phyloP scores from a whole-genome alignment of 2,797 vertebrate genomes.

The Lepilemur ruficaudatus region DNA sequence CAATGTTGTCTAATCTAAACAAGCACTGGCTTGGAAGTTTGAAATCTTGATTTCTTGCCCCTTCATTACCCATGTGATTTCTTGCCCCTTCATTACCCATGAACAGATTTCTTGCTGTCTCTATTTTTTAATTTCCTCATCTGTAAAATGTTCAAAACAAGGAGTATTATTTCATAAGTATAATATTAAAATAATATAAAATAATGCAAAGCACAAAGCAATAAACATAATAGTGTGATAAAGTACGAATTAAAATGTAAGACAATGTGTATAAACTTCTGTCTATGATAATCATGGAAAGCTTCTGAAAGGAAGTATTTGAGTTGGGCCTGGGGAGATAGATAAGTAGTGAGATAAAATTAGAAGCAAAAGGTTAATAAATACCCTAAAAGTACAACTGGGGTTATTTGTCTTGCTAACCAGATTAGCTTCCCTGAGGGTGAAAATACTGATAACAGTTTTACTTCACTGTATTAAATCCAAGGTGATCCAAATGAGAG shows the following conservation, averaged over 20 bases:
- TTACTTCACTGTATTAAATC: not conserved
- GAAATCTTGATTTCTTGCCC: constrained; percentile 32
- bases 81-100: not conserved
- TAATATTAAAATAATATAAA: constrained; percentile 35
- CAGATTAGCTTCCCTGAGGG: not conserved
- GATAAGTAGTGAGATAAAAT: not conserved
- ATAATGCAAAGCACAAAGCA: constrained; percentile 15
- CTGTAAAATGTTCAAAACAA: constrained; percentile 33
- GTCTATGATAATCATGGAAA: not conserved
- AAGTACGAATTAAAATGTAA: not conserved
- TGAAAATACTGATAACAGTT: not conserved
- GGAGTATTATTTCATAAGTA: not conserved
- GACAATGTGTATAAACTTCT: not conserved
- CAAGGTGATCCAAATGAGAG: constrained; percentile 33
- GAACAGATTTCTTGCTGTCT: not conserved
- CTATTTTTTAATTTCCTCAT: not conserved
- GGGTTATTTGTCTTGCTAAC: not conserved
- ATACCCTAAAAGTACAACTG: not conserved
- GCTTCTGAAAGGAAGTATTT: constrained; percentile 24
- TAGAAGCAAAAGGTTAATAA: constrained; percentile 5
- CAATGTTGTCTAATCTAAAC: not conserved
- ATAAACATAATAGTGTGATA: not conserved
- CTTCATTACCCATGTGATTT: not conserved
- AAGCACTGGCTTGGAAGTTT: not conserved
- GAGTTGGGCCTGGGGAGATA: not conserved